These are phyloP conservation scores for Ciona savignyi DNA, from an alignment of 23 tunicate species.

Conservation along the genomic window DNA sequence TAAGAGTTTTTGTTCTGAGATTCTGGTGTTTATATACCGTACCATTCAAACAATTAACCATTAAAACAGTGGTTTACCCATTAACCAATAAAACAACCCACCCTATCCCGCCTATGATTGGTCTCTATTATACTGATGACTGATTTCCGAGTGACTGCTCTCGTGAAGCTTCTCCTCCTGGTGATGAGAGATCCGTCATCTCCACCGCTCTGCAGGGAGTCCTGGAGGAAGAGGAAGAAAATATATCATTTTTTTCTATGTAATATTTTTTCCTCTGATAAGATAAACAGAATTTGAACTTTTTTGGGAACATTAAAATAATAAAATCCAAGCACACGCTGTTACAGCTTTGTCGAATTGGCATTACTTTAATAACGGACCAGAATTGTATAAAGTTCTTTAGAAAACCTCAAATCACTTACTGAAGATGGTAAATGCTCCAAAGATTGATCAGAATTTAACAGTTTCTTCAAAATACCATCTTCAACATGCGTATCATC, in stretches of 20 bases:
- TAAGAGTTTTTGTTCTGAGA: too few relatives aligned
- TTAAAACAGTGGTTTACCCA: too few relatives aligned
- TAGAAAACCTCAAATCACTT: too few relatives aligned
- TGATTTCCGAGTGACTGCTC: conserved; percentile 33
- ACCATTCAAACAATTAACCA: too few relatives aligned
- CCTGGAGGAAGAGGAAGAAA: conserved; percentile 8
- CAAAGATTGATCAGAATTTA: neutral
- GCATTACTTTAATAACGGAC: too few relatives aligned
- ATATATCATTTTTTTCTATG: neutral
- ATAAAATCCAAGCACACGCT: too few relatives aligned
- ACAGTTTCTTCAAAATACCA: neutral
- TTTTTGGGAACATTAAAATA: too few relatives aligned
- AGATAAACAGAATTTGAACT: neutral
- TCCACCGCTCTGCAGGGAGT: conserved; percentile 15
- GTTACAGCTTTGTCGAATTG: too few relatives aligned
- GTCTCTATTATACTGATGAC: conserved; percentile 38
- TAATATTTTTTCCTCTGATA: neutral
- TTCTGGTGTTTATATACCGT: too few relatives aligned
- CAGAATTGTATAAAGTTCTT: too few relatives aligned
- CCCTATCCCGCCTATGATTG: neutral
- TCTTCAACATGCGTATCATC: neutral
- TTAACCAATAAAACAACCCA: neutral
- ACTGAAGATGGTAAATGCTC: neutral
- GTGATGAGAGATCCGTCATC: conserved; percentile 9
- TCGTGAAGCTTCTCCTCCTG: conserved; percentile 37